A percentile compares a stretch with the other conserved stretches of the same genome.
Evolutionary conservation across 2,888 invertebrate species (phyloP).

Genomic region (Flexamia atlantica): DNA sequence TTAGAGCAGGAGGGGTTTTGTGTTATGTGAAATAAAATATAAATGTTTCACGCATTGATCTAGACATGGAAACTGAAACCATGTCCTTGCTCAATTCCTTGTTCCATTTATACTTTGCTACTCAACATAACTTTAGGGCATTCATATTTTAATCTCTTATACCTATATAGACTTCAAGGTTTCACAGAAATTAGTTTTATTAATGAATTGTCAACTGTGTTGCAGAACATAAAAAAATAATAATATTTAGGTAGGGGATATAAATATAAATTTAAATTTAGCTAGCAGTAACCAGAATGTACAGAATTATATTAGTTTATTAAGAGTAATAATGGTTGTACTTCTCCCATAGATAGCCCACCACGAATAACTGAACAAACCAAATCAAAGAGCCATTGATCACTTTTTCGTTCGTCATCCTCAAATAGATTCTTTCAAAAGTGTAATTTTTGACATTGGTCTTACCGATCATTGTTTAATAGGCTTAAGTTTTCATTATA

Average conservation of each 20-base stretch:
- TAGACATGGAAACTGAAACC: background rate
- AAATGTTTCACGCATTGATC: background rate
- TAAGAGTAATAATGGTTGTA: background rate
- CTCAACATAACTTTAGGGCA: background rate
- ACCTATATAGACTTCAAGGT: conserved; percentile 3
- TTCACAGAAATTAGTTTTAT: background rate
- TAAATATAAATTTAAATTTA: background rate
- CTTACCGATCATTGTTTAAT: no score
- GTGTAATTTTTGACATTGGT: no score
- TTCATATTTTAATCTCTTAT: background rate
- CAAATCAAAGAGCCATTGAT: no score
- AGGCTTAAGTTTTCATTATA: no score
- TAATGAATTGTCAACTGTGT: background rate
- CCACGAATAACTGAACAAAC: background rate
- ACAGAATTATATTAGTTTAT: background rate
- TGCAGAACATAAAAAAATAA: background rate
- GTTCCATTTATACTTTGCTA: background rate
- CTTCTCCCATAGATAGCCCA: background rate
- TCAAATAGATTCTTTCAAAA: no score
- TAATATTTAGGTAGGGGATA: background rate
- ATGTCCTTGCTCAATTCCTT: no score
- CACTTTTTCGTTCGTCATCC: no score
- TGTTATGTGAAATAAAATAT: background rate
- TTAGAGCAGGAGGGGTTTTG: conserved; percentile 1
- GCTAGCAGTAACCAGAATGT: background rate